Base-by-base conservation (phyloP, 2,888 invertebrate genomes). In the Ophraella communa region DNA sequence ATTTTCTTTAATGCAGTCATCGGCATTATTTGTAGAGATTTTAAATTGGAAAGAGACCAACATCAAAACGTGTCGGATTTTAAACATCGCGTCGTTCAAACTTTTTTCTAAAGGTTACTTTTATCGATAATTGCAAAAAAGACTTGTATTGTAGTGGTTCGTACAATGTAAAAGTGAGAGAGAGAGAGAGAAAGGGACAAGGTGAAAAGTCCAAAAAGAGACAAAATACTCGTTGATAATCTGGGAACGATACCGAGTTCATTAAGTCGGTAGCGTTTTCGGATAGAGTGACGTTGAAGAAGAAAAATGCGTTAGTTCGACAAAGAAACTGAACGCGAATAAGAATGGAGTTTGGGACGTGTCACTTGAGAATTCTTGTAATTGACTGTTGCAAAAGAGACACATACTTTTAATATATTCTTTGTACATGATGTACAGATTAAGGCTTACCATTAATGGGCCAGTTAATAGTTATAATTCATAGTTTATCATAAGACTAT, bases 171-270 rank as follows among this genome's bases (percentile, higher is more conserved):
- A 18, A 45, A 45, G 21, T 23, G 72, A 70, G 59, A 69, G 71
- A 61, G 61, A n/a, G 72, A 70, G 59, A 69, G 71, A 61, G 61
- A n/a, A n/a, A n/a, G n/a, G n/a, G n/a, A n/a, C n/a, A n/a, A n/a
- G n/a, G n/a, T 65, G 64, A 61, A 67, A 62, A 18, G 10, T 62
- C 39, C 62, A 69, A 68, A 72, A 68, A 69, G 65, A 66, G 69
- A 70, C 68, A 65, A 66, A 70, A 62, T 66, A 68, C 70, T 75
- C 72, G 73, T 76, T 76, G 75, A 75, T 78, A 78, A 79, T 79
- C 78, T 78, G 76, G 71, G 72, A 76, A 78, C 77, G 79, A 78
- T 76, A 73, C 76, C 71, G 71, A 72, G 74, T 79, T 79, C 78
- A 79, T 79, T 79, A 78, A 76, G 73, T 70, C 70, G 69, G 69